Base-by-base conservation (phyloP, 2,113 vertebrate species). In the Cinclus mexicanus region DNA sequence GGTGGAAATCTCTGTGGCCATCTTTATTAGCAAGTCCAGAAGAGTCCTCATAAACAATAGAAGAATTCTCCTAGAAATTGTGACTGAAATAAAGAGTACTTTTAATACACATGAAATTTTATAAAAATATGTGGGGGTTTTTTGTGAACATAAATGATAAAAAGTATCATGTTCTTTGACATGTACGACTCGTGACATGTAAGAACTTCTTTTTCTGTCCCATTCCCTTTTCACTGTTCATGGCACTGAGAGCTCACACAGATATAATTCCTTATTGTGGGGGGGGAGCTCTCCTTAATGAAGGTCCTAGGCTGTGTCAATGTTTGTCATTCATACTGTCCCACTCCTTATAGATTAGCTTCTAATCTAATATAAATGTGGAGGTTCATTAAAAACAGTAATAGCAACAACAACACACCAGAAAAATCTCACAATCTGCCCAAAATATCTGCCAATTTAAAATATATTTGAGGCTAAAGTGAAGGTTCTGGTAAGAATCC, bases 51-150 rank as follows among this genome's bases (percentile, higher is more conserved):
- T 8, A 26, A 22, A 67, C 18, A 63, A 17, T 0, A 85, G 21
- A 83, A 90, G 7, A 83, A 22, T 56, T 47, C 47, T 69, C 14
- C 41, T 33, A 79, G 15, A 61, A 69, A 59, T 2, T n/a, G 7
- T 23, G 84, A 35, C 8, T 61, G 46, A 50, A 77, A 84, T 42
- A 61, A 63, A 33, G 28, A 35, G 7, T n/a, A 35, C 47, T 83
- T 80, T 39, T 59, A 52, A 87, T 46, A 47, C 6, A 47, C 2
- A 4, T 31, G 14, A 3, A 14, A 57, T 86, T 76, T 88, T 69
- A 72, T 49, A 81, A 57, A 86, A 49, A n/a, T 16, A 2, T 0
- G 0, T 64, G 11, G 6, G 2, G 3, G 1, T 19, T 39, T 82
- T 80, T 72, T 67, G 42, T 74, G 29, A 90, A 63, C 14, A 50